Conservation (phyloP, 2,797 vertebrate species). For the Acanthiza pusilla region DNA sequence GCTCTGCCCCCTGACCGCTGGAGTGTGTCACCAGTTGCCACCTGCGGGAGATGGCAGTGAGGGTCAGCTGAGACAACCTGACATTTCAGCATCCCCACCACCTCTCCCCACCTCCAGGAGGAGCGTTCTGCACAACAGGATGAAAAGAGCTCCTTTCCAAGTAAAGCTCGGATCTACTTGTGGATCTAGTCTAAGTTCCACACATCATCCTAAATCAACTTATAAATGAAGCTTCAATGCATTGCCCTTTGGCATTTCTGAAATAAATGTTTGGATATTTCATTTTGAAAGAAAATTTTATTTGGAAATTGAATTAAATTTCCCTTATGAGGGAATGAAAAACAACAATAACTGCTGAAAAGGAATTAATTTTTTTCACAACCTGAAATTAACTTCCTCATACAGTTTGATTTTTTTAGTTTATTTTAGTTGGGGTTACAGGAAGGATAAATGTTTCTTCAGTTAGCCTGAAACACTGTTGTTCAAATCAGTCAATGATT, state of each 20-base stretch:
- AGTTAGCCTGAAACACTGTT: background rate
- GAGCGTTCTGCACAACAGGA: fast-evolving
- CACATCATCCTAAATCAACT: background rate
- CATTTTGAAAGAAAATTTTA: background rate
- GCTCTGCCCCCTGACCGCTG: background rate
- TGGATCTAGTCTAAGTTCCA: background rate
- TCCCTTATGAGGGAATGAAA: background rate
- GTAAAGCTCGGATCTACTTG: background rate
- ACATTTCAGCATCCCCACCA: background rate
- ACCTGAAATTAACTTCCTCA: background rate
- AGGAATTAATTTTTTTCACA: background rate
- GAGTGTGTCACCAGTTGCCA: background rate
- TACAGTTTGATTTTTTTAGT: background rate
- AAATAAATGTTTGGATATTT: background rate
- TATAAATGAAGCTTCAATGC: background rate
- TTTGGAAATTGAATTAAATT: background rate
- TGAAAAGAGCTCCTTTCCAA: background rate
- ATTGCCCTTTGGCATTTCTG: background rate
- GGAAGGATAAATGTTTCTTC: background rate
- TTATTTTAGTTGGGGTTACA: background rate
- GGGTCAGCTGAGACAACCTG: background rate
- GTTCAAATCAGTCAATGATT: background rate
- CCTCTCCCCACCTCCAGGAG: background rate
- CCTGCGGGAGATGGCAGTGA: fast-evolving
- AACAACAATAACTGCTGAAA: background rate